Conservation (phyloP, 2,888 invertebrate species). For the Dynastes grantii region DNA sequence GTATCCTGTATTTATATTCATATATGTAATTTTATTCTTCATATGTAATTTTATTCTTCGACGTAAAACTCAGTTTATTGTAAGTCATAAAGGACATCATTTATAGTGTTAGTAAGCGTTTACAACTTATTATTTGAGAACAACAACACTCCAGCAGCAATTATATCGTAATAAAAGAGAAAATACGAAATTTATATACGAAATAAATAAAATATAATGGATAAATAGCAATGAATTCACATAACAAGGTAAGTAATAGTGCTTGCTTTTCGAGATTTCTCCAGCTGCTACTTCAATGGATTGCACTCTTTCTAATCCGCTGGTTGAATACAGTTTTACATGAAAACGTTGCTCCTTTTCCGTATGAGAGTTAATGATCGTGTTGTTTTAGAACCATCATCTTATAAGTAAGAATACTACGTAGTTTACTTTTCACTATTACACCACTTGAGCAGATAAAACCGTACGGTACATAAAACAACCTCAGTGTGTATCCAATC, state of each 20-base stretch:
- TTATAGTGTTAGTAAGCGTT: not conserved
- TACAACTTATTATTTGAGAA: not conserved
- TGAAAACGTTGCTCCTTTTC: constrained; percentile 43
- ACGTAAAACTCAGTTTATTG: no score
- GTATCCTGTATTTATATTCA: no score
- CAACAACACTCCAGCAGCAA: not conserved
- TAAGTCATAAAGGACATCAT: no score
- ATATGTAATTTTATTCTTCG: no score
- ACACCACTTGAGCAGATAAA: constrained; percentile 14
- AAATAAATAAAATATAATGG: constrained; percentile 6
- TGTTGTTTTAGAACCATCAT: constrained; percentile 31
- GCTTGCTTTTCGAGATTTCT: constrained; percentile 45
- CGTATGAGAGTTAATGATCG: constrained; percentile 47
- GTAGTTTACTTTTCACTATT: constrained; percentile 29
- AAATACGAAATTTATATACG: constrained; percentile 11
- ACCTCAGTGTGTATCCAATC: constrained; percentile 6
- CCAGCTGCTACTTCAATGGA: constrained; percentile 29
- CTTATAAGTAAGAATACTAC: constrained; percentile 22
- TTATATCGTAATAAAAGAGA: constrained; percentile 29
- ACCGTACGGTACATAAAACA: constrained; percentile 5
- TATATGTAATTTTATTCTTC: no score
- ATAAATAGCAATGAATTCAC: constrained; percentile 8
- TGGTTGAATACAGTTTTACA: constrained; percentile 44
- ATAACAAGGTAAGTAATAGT: constrained; percentile 15
- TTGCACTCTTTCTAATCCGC: constrained; percentile 44